Conservation (phyloP, 1,140 invertebrate species). For the Ptiloglossa arizonensis region DNA sequence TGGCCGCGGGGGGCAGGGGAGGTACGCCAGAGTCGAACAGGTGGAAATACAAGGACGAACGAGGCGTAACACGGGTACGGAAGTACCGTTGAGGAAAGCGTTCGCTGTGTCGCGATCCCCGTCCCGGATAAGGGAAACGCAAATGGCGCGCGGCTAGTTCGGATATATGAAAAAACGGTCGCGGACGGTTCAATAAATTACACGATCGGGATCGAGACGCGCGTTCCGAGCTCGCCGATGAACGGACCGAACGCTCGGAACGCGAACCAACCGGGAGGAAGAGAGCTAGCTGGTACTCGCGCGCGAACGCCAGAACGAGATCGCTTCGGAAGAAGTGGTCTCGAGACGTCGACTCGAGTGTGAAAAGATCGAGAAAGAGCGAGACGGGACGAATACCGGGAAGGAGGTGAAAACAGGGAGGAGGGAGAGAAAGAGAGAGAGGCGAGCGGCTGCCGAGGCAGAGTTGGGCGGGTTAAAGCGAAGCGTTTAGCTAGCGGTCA, state of each 20-base stretch:
- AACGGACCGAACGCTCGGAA: not conserved
- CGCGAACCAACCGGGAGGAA: not conserved
- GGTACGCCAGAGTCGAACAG: conserved; percentile 29
- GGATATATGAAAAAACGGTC: not conserved
- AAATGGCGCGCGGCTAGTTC: not conserved
- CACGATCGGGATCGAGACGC: not conserved
- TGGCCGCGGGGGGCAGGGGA: not conserved
- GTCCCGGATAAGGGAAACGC: conserved; percentile 23
- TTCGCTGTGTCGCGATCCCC: conserved; percentile 31
- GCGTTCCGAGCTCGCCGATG: not conserved
- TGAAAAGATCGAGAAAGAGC: conserved; percentile 8
- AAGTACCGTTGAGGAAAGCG: conserved; percentile 35
- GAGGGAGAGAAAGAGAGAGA: conserved; percentile 25
- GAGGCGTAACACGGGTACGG: not conserved
- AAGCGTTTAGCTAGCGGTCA: conserved; percentile 74
- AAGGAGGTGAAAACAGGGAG: conserved; percentile 31
- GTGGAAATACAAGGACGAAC: conserved; percentile 43
- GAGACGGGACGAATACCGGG: conserved; percentile 11
- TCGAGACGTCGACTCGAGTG: not conserved
- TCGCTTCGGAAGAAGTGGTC: not conserved
- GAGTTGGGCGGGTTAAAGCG: conserved; percentile 63
- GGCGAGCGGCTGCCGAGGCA: conserved; percentile 37
- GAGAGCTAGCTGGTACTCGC: not conserved
- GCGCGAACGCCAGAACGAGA: not conserved
- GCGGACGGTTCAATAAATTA: conserved; percentile 16